Percentiles rank a stretch among this genome's conserved stretches.
Evolutionary conservation across 2,888 invertebrate genomes (phyloP).

Genomic region (Harpalus rubripes): DNA sequence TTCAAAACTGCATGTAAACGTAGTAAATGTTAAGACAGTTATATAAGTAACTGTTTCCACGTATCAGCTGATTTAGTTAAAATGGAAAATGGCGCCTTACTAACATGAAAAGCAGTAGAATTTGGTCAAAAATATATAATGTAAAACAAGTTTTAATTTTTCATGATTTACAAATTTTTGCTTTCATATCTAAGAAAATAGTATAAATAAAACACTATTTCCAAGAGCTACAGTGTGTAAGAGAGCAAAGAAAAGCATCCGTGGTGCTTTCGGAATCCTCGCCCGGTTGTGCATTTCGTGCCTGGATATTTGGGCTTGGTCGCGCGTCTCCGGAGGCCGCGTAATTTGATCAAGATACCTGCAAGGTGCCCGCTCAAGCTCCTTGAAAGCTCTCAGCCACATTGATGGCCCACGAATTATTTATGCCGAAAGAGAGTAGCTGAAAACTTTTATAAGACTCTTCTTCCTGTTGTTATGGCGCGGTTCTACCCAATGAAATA

Average conservation of each 20-base stretch:
- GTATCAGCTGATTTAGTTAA: too few species aligned
- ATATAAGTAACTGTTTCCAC: too few species aligned
- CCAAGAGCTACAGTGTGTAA: neutral
- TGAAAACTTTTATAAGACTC: constrained; percentile 73
- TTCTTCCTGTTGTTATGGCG: constrained; percentile 63
- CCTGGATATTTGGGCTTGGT: constrained; percentile 67
- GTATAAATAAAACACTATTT: neutral
- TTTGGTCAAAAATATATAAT: too few species aligned
- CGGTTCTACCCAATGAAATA: constrained; percentile 59
- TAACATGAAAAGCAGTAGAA: too few species aligned
- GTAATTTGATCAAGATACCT: constrained; percentile 75
- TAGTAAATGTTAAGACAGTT: too few species aligned
- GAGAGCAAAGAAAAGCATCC: neutral
- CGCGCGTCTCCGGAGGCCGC: constrained; percentile 72
- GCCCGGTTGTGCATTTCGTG: constrained; percentile 54
- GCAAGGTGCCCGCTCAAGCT: constrained; percentile 69
- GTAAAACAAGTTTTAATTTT: too few species aligned
- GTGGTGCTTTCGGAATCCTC: constrained; percentile 11
- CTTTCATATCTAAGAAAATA: too few species aligned
- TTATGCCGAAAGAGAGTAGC: constrained; percentile 75
- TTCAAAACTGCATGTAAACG: too few species aligned
- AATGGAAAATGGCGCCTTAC: too few species aligned
- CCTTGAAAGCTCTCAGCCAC: constrained; percentile 73
- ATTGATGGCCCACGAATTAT: constrained; percentile 75
- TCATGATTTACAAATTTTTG: too few species aligned